A percentile compares a stretch with the other conserved stretches of the same genome.
phyloP scores from a whole-genome alignment of 2,797 vertebrate genomes.

The Tadarida brasiliensis region DNA sequence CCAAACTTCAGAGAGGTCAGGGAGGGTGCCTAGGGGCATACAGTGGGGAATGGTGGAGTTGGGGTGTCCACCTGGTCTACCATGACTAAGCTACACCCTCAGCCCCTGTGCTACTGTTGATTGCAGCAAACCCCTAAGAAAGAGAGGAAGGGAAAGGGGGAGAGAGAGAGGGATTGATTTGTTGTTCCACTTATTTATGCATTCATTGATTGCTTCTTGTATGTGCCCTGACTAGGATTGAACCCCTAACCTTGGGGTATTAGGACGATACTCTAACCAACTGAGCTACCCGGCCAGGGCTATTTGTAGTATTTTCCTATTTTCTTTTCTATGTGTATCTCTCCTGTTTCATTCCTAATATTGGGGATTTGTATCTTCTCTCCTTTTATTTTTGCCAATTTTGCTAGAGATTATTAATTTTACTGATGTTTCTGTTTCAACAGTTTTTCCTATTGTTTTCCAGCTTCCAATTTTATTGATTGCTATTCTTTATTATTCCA shows the following conservation, averaged over 20 bases:
- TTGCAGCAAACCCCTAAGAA: not conserved
- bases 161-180: not conserved
- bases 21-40: not conserved
- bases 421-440: not conserved
- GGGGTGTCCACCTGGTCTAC: not conserved
- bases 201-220: no score
- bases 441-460: not conserved
- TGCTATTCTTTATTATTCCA: not conserved
- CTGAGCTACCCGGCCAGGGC: not conserved
- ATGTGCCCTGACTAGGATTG: not conserved
- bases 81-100: not conserved
- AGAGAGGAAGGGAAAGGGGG: not conserved
- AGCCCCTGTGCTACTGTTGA: not conserved
- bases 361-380: not conserved
- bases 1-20: not conserved
- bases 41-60: no score
- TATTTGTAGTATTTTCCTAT: not conserved
- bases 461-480: not conserved
- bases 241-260: not conserved
- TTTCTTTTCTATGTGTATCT: not conserved
- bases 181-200: no score
- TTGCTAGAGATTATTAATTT: conserved; percentile 12
- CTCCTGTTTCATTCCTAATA: not conserved
- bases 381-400: conserved; percentile 3
- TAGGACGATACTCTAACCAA: not conserved